These are phyloP conservation scores for Oplegnathus fasciatus DNA, from an alignment of 2,113 vertebrate species.

Conservation along the genomic window DNA sequence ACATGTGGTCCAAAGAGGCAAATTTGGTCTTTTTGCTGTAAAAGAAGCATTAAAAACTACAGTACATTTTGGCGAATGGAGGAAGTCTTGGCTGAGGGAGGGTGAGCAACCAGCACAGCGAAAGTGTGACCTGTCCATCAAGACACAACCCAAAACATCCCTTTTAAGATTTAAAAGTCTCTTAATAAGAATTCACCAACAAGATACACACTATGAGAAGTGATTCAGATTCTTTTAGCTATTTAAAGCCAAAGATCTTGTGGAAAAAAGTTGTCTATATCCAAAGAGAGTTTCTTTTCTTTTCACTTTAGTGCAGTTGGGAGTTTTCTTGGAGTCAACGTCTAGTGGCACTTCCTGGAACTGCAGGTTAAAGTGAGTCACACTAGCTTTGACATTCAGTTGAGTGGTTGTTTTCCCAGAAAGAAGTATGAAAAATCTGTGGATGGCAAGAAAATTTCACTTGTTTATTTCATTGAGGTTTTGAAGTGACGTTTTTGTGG, in stretches of 20 bases:
- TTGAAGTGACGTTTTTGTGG: background rate
- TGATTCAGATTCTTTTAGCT: background rate
- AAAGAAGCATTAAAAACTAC: background rate
- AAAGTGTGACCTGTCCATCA: too few species aligned
- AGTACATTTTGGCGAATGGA: background rate
- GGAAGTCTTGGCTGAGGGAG: background rate
- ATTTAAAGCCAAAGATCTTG: background rate
- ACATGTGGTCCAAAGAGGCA: background rate
- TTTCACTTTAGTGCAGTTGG: background rate
- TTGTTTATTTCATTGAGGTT: background rate
- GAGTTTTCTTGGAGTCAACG: background rate
- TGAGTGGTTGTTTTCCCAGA: background rate
- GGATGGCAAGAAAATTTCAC: background rate
- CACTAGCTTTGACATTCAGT: background rate
- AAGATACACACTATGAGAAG: background rate
- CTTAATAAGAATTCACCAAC: background rate
- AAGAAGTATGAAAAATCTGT: background rate
- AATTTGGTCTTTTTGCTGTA: background rate
- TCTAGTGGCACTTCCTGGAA: constrained; percentile 3
- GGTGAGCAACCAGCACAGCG: too few species aligned
- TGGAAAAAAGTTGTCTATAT: background rate
- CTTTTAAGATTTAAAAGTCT: background rate
- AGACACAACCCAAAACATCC: background rate
- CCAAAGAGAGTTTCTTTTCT: background rate
- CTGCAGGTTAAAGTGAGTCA: background rate